A percentile compares a stretch with the other conserved stretches of the same genome.
Conservation (phyloP, 2,113 vertebrate species). For the Uria lomvia region DNA sequence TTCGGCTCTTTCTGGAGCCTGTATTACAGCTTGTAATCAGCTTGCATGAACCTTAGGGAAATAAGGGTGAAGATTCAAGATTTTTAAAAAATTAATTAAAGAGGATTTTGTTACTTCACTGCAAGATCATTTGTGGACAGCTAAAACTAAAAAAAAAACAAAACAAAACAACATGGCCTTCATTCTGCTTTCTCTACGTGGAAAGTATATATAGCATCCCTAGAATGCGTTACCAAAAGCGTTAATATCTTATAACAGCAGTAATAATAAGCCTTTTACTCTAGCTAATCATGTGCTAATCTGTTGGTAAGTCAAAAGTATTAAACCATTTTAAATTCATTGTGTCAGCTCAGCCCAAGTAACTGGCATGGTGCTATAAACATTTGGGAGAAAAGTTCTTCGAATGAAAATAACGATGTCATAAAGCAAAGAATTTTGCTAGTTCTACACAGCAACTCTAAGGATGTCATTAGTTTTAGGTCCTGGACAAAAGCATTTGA, state of each 20-base stretch:
- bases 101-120: neutral
- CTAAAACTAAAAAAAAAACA: neutral
- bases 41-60: neutral
- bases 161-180: neutral
- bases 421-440: conserved; percentile 58
- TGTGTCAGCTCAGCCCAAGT: conserved; percentile 68
- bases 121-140: neutral
- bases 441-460: conserved; percentile 41
- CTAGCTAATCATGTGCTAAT: conserved; percentile 77
- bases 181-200: neutral
- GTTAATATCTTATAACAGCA: conserved; percentile 75
- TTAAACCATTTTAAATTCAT: conserved; percentile 75
- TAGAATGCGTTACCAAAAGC: conserved; percentile 67
- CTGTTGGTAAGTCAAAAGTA: conserved; percentile 73
- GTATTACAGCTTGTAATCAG: neutral
- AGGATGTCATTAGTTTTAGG: conserved; percentile 44
- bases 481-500: conserved; percentile 44
- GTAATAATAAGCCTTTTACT: conserved; percentile 74
- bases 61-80: neutral
- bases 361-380: conserved; percentile 63
- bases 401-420: conserved; percentile 61
- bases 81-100: neutral
- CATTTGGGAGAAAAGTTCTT: conserved; percentile 61
- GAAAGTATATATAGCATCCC: conserved; percentile 18
- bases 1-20: neutral